Evolutionary conservation across 2,888 invertebrate species (phyloP).

Genomic region (Phrixothrix hirtus): DNA sequence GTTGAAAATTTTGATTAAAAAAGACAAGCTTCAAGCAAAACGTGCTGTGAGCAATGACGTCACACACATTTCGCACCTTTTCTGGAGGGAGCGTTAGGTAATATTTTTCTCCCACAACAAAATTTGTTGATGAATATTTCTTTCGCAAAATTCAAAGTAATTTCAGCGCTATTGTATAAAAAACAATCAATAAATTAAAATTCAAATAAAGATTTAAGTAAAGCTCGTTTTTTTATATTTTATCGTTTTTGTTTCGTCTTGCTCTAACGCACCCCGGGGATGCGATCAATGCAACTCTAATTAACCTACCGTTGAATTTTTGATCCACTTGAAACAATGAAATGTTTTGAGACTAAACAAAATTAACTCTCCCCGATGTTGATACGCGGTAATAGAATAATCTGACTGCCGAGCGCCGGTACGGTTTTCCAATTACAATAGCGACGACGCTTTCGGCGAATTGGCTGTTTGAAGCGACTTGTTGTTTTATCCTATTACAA

Average conservation of each 20-base stretch:
- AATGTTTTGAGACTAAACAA: conserved; percentile 72
- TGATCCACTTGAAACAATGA: conserved; percentile 69
- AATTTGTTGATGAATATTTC: too few relatives aligned
- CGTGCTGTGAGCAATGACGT: too few relatives aligned
- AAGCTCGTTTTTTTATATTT: conserved; percentile 1
- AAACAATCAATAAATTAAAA: too few relatives aligned
- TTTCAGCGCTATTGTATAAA: too few relatives aligned
- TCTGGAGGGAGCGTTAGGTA: too few relatives aligned
- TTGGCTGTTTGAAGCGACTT: background rate
- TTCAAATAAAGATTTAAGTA: too few relatives aligned
- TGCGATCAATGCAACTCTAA: conserved; percentile 62
- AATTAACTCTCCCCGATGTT: conserved; percentile 64
- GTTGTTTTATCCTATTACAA: background rate
- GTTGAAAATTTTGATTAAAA: too few relatives aligned
- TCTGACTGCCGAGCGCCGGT: conserved; percentile 58
- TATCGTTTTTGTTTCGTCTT: conserved; percentile 10
- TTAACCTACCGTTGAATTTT: conserved; percentile 69
- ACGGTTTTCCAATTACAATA: conserved; percentile 13
- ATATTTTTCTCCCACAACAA: too few relatives aligned
- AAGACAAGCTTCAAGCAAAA: too few relatives aligned
- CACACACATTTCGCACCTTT: too few relatives aligned
- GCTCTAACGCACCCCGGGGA: conserved; percentile 42
- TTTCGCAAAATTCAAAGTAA: too few relatives aligned
- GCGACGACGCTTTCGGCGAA: conserved; percentile 22
- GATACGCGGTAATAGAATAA: conserved; percentile 73